Conservation (phyloP, 37 sponge, comb jelly and placozoan genomes). For the Mnemiopsis leidyi region DNA sequence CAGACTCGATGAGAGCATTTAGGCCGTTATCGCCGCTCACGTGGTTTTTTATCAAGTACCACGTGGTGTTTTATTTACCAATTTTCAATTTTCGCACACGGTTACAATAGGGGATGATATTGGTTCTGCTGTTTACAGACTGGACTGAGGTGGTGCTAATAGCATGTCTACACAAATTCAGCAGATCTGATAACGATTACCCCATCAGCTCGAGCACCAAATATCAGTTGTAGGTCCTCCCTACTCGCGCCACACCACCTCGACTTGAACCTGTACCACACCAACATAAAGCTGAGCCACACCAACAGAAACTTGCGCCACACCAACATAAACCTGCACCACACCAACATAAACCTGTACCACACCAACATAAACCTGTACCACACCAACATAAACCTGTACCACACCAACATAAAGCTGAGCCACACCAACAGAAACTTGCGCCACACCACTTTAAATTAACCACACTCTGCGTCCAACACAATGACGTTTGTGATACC, state of each 20-base stretch:
- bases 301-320: no score
- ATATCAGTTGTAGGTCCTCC: not conserved
- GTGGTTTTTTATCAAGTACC: not conserved
- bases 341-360: no score
- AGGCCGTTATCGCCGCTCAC: not conserved
- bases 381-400: no score
- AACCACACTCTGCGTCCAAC: no score
- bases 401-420: no score
- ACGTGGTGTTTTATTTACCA: not conserved
- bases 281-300: no score
- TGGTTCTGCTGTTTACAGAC: not conserved
- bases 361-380: no score
- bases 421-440: no score
- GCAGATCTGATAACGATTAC: not conserved
- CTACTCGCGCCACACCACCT: not conserved
- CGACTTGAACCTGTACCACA: no score
- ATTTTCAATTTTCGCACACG: not conserved
- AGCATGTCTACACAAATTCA: not conserved
- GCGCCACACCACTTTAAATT: no score
- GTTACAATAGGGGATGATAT: not conserved
- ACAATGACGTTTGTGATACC: no score
- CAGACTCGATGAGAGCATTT: not conserved
- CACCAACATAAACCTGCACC: no score
- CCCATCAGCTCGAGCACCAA: not conserved
- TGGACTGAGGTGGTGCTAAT: not conserved